Evolutionary conservation across 2,888 invertebrate genomes (phyloP).

Genomic region (Diaprepes abbreviatus): DNA sequence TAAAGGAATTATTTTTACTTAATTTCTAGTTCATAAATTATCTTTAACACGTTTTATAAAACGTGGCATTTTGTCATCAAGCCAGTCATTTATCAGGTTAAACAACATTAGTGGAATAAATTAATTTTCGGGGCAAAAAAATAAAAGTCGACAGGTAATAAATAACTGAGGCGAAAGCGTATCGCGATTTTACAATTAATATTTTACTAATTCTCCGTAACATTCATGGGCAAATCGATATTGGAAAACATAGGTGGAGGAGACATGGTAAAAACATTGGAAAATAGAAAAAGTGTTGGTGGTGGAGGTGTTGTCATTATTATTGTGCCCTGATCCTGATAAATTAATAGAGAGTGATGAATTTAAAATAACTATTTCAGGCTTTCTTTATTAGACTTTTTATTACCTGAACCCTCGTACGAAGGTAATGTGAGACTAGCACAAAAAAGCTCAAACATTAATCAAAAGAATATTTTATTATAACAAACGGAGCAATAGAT

Average conservation of each 20-base stretch:
- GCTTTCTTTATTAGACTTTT: no score
- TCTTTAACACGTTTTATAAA: conserved; percentile 4
- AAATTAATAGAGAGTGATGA: no score
- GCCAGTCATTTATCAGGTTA: conserved; percentile 11
- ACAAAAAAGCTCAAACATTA: no score
- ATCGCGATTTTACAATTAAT: conserved; percentile 6
- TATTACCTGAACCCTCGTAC: no score
- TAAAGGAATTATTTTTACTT: neutral
- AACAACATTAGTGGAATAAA: conserved; percentile 6
- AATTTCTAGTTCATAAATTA: conserved; percentile 10
- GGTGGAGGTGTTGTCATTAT: no score
- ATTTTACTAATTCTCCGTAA: neutral
- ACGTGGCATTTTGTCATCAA: conserved; percentile 11
- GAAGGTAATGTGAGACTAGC: no score
- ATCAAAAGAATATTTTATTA: no score
- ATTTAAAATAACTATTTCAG: no score
- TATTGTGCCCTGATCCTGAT: no score
- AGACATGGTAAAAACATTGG: neutral
- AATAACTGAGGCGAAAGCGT: neutral
- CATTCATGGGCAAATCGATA: neutral
- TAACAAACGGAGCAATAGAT: no score
- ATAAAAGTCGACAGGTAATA: conserved; percentile 8
- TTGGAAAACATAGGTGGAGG: neutral
- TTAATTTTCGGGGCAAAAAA: neutral
- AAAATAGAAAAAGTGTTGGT: no score